Evolutionary conservation across 1,140 invertebrate genomes (phyloP), one percentile per base, ranked within the genome.

Genomic region (Apis laboriosa): DNA sequence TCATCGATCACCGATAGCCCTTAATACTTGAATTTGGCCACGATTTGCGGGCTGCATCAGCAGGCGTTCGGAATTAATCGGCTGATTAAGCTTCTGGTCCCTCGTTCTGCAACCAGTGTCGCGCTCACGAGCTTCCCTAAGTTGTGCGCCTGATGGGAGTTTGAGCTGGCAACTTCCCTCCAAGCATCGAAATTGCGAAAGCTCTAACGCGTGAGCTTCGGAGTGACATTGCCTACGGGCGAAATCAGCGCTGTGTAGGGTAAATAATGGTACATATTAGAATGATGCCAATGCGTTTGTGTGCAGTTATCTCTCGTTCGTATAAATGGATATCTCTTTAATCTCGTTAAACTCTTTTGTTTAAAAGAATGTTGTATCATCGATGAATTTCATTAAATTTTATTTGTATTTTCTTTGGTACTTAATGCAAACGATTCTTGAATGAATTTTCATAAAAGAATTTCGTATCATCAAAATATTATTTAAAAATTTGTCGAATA

Each of bases 41-140:
- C 58, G 81, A 68, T 61, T 34, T 74, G 72, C 66, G 58, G 55
- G 67, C 63, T 61, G 43, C 68, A 80, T 24, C 77, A 60, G 60
- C 64, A 77, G 68, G 63, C 71, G 63, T 67, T 84, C 24, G 79
- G 85, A 86, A 90, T 91, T 91, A 91, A 87, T 88, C 82, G 81
- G 83, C 67, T 80, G 86, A 91, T 91, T 91, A 91, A 90, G 85
- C 89, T 86, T 72, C 17, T n/a, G 28, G 34, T 51, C 43, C 51
- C 63, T 9, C 55, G 63, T 24, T 61, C 60, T 60, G 55, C 77
- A 67, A 63, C 64, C 72, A 61, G 68, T n/a, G 60, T 70, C 66
- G 56, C 71, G 70, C 68, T 64, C 58, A 51, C 63, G 64, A 64
- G 24, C 72, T 77, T 43, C 63, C 67, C 74, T 61, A 56, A 68